Evolutionary conservation across 2,888 invertebrate genomes (phyloP), one percentile per base, ranked within the genome.

Genomic region (Protonemura montana): DNA sequence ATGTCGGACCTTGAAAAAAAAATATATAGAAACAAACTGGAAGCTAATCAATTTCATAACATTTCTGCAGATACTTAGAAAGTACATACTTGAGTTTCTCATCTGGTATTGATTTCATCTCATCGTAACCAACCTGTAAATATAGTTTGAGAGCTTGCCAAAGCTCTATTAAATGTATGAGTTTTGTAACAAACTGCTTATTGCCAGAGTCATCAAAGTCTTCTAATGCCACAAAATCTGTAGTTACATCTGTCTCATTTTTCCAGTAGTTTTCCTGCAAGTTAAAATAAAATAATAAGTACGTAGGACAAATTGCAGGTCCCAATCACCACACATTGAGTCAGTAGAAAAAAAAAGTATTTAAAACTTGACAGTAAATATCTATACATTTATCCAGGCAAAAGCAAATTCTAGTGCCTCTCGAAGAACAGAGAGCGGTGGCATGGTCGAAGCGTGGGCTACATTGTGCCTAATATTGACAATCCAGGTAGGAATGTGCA

Each of bases 401-500:
- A 96, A 91, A 86, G 95, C 93, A 89, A 94, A 93, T 30, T 92
- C 90, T 28, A 94, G 91, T 0, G 95, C 96, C 88, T 93, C 92
- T 90, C 94, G 92, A 3, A 97, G 91, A 85, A 94, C 91, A 80
- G 92, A 92, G 35, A 95, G 90, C 0, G 95, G 93, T 25, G 97
- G 96, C 41, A 96, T 91, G 87, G 93, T 93, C 88, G 94, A 93
- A 86, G 94, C 94, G 90, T 97, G 97, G 35, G 97, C 95, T 76
- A 95, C 94, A 88, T 96, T 95, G 90, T 97, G 97, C 85, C 97
- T 93, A 85, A 97, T 90, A 88, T 95, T 94, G 6, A 97, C 94
- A 86, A 97, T 93, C 96, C 97, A 97, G 87, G 94, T 94, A 0
- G 97, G 97, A 77, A 97, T 93, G 78, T 94, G 94, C 87, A 95